These are phyloP conservation scores for Choloepus hoffmanni DNA, from an alignment of 2,113 vertebrate species.

Conservation along the genomic window DNA sequence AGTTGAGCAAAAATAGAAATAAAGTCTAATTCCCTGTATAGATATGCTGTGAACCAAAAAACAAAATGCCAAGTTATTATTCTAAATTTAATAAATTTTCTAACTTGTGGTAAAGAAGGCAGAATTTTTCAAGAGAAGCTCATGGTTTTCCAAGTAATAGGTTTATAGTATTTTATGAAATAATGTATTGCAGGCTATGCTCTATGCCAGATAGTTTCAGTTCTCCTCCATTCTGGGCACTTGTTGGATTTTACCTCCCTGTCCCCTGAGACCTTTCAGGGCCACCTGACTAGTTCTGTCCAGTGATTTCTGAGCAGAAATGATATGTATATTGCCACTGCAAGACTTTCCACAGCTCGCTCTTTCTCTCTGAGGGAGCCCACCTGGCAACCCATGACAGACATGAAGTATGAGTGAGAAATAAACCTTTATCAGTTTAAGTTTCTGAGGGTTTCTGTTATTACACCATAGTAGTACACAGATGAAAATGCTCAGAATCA, in stretches of 20 bases:
- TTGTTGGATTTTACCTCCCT: no score
- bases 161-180: background rate
- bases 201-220: background rate
- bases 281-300: background rate
- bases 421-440: background rate
- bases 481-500: background rate
- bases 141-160: background rate
- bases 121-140: constrained; percentile 33
- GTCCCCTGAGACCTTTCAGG: background rate
- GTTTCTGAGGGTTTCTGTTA: background rate
- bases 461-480: background rate
- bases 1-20: constrained; percentile 37
- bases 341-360: background rate
- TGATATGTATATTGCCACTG: no score
- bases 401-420: background rate
- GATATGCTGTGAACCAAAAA: constrained; percentile 25
- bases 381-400: background rate
- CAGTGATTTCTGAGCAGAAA: background rate
- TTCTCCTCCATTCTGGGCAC: background rate
- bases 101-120: background rate
- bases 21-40: background rate
- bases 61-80: background rate
- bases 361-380: background rate
- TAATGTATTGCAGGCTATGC: background rate
- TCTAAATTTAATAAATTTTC: constrained; percentile 10